Percentiles rank a stretch among this genome's conserved stretches.
Conservation (phyloP, 1,140 invertebrate genomes). For the Periplaneta americana region DNA sequence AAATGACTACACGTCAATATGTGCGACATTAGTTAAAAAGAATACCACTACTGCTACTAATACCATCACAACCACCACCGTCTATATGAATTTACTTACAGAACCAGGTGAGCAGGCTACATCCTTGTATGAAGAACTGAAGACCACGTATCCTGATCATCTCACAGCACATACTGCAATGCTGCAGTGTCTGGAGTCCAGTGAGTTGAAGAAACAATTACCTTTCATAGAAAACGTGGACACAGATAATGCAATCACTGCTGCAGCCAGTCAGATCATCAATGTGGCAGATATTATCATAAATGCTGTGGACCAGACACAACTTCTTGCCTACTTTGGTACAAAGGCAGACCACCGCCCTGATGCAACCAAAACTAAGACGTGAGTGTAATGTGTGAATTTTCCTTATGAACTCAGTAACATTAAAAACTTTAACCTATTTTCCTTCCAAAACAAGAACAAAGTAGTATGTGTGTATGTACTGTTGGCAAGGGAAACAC, state of each 20-base stretch:
- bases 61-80: too few relatives aligned
- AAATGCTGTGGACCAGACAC: slow-evolving; percentile 62
- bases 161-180: slow-evolving; percentile 69
- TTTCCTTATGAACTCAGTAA: too few relatives aligned
- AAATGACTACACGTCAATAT: too few relatives aligned
- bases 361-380: slow-evolving; percentile 75
- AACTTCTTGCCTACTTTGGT: slow-evolving; percentile 67
- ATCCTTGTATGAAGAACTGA: slow-evolving; percentile 69
- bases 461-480: too few relatives aligned
- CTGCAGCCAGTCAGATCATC: slow-evolving; percentile 36
- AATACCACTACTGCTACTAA: too few relatives aligned
- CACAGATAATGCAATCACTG: slow-evolving; percentile 40
- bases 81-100: slow-evolving; percentile 31
- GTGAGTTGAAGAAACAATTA: slow-evolving; percentile 31
- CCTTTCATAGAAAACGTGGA: slow-evolving; percentile 31
- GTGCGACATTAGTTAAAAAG: too few relatives aligned
- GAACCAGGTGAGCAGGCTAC: slow-evolving; percentile 53
- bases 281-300: slow-evolving; percentile 60
- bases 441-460: too few relatives aligned
- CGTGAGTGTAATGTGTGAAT: slow-evolving; percentile 48
- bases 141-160: slow-evolving; percentile 61
- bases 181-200: slow-evolving; percentile 65
- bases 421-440: too few relatives aligned
- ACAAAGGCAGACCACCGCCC: slow-evolving; percentile 70
- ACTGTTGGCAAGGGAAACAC: too few relatives aligned